phyloP scores from a whole-genome alignment of 2,113 vertebrate species.

The Albula glossodonta region DNA sequence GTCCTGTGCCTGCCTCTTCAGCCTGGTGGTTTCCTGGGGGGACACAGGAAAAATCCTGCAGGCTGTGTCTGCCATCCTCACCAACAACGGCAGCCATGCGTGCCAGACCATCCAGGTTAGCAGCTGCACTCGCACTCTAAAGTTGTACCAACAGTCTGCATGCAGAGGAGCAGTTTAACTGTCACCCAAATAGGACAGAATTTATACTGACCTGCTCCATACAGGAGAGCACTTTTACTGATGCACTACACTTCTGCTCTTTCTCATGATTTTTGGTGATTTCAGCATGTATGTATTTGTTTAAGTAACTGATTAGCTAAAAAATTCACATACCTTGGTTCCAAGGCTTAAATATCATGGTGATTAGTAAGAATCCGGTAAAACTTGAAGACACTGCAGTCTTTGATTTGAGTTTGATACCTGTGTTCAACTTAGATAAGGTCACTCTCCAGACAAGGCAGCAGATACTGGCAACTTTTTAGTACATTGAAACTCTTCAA shows the following conservation, averaged over 20 bases:
- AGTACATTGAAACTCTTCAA: neutral
- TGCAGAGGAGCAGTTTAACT: neutral
- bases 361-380: too few species aligned
- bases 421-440: too few species aligned
- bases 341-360: too few species aligned
- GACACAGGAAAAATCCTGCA: slow-evolving; percentile 95
- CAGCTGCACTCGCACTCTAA: neutral
- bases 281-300: too few species aligned
- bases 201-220: neutral
- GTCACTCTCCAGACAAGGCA: too few species aligned
- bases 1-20: slow-evolving; percentile 98
- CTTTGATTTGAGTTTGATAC: too few species aligned
- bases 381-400: too few species aligned
- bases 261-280: too few species aligned
- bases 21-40: slow-evolving; percentile 96
- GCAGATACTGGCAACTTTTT: too few species aligned
- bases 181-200: neutral
- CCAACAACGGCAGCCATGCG: slow-evolving; percentile 97
- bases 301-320: too few species aligned
- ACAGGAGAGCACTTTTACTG: neutral
- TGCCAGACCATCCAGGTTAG: slow-evolving; percentile 97
- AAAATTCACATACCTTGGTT: too few species aligned
- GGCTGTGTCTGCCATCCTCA: slow-evolving; percentile 96
- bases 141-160: neutral
- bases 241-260: neutral